Evolutionary conservation across 2,888 invertebrate species (phyloP), one percentile per base, ranked within the genome.

Genomic region (Eristalis intricaria): DNA sequence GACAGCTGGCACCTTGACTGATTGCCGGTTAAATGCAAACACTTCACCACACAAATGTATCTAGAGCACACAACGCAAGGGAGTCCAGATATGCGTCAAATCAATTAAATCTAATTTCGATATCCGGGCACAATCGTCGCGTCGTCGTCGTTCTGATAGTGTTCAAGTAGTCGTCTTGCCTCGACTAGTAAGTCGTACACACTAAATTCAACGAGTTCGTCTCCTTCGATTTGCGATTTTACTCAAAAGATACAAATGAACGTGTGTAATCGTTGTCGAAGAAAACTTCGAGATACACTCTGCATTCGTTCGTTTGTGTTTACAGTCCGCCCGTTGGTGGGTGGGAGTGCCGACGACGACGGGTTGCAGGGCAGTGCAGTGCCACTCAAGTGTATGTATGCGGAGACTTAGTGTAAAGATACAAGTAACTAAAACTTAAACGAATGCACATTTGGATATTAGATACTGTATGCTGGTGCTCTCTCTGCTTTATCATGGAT

Each of bases 141-240:
- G n/a, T n/a, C n/a, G n/a, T n/a, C n/a, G n/a, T 64, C n/a, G 22
- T 50, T 56, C 68, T 43, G 40, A 68, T 66, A 23, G 5, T 65
- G 64, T 26, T 56, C 58, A 32, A 70, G 60, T 56, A 61, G 79
- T 75, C 79, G 87, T 84, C 87, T 87, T 84, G 60, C 66, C 64
- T 64, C 87, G 58, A 87, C 84, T 87, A 84, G 75, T 84, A 87
- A 87, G 71, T 84, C 79, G 76, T 76, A 87, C 87, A 87, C 84
- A 84, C 87, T 87, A 87, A 87, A 83, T 71, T 79, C 75, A 68
- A 68, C 68, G 50, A 76, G 71, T 87, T 70, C 43, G 79, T 87
- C 83, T 83, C 79, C 75, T 83, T 76, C 83, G 83, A 83, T 75
- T 82, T 86, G 77, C 69, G 68, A 78, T 71, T 83, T 75, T 83